Conservation (phyloP, 2,113 vertebrate genomes). For the Rousettus leschenaultii region DNA sequence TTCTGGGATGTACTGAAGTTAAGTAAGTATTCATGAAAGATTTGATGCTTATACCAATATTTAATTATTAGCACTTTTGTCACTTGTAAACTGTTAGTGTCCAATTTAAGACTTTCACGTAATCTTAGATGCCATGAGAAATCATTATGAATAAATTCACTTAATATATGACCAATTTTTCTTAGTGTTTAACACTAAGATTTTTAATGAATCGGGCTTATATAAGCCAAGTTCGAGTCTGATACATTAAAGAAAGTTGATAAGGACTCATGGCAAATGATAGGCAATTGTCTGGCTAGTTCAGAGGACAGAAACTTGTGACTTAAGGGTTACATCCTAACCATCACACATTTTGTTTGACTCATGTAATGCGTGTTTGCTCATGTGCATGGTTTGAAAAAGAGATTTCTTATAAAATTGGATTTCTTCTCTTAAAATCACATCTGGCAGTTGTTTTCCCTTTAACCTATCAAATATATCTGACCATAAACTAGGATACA, state of each 20-base stretch:
- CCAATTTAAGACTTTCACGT: background rate
- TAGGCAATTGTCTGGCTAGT: background rate
- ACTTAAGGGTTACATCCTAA: background rate
- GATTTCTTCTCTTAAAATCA: constrained; percentile 11
- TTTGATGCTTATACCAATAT: background rate
- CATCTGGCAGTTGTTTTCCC: background rate
- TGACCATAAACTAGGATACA: background rate
- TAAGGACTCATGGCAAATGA: constrained; percentile 4
- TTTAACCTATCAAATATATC: background rate
- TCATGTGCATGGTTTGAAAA: background rate
- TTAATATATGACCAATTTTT: constrained; percentile 3
- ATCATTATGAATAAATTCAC: constrained; percentile 9
- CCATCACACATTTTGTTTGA: background rate
- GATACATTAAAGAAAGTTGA: constrained; percentile 25
- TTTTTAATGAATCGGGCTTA: constrained; percentile 17
- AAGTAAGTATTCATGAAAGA: background rate
- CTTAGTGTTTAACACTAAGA: background rate
- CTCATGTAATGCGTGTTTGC: background rate
- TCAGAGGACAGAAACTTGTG: background rate
- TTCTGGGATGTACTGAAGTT: background rate
- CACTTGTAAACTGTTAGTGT: background rate
- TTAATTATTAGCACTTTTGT: constrained; percentile 30
- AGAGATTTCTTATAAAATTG: constrained; percentile 14
- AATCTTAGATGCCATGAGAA: background rate
- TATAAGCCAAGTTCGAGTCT: background rate